A percentile compares a stretch with the other conserved stretches of the same genome.
phyloP scores from a whole-genome alignment of 2,888 invertebrate genomes.

The Aporophyla lueneburgensis region DNA sequence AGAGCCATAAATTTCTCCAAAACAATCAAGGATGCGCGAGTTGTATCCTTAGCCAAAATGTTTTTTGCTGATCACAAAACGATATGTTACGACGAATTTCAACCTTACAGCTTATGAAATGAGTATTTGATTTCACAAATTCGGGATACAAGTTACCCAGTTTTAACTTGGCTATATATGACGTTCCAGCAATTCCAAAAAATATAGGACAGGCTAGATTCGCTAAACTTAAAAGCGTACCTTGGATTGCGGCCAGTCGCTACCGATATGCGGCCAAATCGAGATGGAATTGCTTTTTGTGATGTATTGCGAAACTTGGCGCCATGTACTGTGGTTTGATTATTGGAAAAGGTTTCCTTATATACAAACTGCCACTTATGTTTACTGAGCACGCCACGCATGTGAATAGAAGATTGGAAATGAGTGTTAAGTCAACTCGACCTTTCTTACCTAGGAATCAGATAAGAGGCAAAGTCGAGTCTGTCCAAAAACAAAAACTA shows the following conservation, averaged over 20 bases:
- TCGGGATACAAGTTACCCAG: slow-evolving; percentile 63
- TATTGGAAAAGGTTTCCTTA: slow-evolving; percentile 67
- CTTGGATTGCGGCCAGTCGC: slow-evolving; percentile 80
- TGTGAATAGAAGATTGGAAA: background rate
- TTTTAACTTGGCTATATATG: slow-evolving; percentile 67
- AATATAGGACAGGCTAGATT: slow-evolving; percentile 68
- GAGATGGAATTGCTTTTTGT: slow-evolving; percentile 76
- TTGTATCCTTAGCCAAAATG: slow-evolving; percentile 68
- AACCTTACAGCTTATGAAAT: slow-evolving; percentile 66
- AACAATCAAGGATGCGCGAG: slow-evolving; percentile 78
- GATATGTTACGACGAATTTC: slow-evolving; percentile 61
- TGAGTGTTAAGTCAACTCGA: background rate
- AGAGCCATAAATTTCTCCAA: slow-evolving; percentile 79
- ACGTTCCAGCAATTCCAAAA: slow-evolving; percentile 70
- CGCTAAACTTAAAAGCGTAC: slow-evolving; percentile 77
- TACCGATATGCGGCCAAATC: slow-evolving; percentile 73
- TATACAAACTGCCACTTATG: slow-evolving; percentile 1
- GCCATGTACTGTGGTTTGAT: slow-evolving; percentile 63
- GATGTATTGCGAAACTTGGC: slow-evolving; percentile 76
- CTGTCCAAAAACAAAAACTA: background rate
- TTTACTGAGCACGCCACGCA: background rate
- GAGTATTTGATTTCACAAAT: slow-evolving; percentile 60
- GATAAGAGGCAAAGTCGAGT: background rate
- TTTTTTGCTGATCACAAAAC: slow-evolving; percentile 65
- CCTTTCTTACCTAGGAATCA: background rate